These are phyloP conservation scores for Crotalus helleri DNA, from an alignment of 2,113 vertebrate genomes.

Conservation along the genomic window DNA sequence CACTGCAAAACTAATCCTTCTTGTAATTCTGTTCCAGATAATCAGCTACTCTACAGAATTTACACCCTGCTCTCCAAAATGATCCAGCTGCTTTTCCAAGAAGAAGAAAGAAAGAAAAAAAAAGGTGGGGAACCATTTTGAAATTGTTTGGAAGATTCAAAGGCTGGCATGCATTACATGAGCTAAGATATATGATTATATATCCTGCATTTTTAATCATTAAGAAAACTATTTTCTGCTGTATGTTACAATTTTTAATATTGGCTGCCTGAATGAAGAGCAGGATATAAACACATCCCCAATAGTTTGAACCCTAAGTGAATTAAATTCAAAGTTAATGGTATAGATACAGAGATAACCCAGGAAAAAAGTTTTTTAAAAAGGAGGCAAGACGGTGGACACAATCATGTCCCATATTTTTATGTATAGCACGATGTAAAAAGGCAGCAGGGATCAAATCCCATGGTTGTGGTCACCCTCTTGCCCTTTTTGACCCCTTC, in stretches of 20 bases:
- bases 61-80: not conserved
- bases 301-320: not conserved
- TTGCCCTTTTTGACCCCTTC: not conserved
- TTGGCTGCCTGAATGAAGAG: not conserved
- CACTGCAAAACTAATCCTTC: not conserved
- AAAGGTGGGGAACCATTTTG: not conserved
- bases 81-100: not conserved
- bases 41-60: not conserved
- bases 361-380: not conserved
- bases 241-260: not conserved
- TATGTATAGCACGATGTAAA: not conserved
- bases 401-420: not conserved
- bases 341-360: not conserved
- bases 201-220: not conserved
- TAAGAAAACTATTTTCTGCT: not conserved
- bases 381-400: not conserved
- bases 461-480: not conserved
- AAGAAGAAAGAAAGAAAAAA: not conserved
- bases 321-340: not conserved
- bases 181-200: not conserved
- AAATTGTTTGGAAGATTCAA: not conserved
- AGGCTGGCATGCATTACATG: not conserved
- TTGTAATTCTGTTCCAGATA: not conserved
- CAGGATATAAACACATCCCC: not conserved
- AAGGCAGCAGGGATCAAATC: not conserved